phyloP scores from a whole-genome alignment of 53 echinoderm and acorn worm species.

The Temnopleurus reevesii region DNA sequence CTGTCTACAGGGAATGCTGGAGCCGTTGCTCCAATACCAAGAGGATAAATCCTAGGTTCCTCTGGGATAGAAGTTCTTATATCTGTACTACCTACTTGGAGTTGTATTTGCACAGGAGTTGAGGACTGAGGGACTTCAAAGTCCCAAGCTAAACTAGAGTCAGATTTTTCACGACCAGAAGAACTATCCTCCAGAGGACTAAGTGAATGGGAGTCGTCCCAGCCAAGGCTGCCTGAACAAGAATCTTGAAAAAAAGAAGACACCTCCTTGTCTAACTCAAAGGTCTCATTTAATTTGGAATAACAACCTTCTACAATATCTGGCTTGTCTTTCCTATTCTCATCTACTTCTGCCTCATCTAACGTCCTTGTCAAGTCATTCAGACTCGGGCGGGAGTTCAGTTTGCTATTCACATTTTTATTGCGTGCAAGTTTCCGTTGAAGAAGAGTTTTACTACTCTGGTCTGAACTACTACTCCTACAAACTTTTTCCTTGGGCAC shows the following conservation, averaged over 20 bases:
- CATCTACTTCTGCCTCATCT: constrained; percentile 41
- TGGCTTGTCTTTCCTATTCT: constrained; percentile 48
- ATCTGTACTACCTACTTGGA: constrained; percentile 62
- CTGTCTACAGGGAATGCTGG: constrained; percentile 56
- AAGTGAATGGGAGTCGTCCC: constrained; percentile 59
- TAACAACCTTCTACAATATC: constrained; percentile 74
- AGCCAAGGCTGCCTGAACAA: constrained; percentile 64
- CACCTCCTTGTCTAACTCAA: constrained; percentile 67
- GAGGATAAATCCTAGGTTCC: constrained; percentile 57
- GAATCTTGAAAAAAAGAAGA: constrained; percentile 47
- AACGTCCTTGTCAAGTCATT: constrained; percentile 78
- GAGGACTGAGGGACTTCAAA: constrained; percentile 71
- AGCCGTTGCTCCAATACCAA: constrained; percentile 56
- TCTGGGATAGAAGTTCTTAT: constrained; percentile 52
- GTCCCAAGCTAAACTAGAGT: constrained; percentile 80
- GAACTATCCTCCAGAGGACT: constrained; percentile 65
- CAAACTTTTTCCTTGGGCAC: constrained; percentile 39
- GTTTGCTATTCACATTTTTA: constrained; percentile 62
- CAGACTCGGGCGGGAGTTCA: constrained; percentile 77
- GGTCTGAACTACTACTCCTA: constrained; percentile 41
- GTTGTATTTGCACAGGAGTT: constrained; percentile 73
- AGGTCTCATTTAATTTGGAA: constrained; percentile 74
- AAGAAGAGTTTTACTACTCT: constrained; percentile 51
- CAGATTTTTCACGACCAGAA: constrained; percentile 63
- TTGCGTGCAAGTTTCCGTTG: constrained; percentile 62